Evolutionary conservation across 1,140 invertebrate species (phyloP).

Genomic region (Solenopsis fugax): DNA sequence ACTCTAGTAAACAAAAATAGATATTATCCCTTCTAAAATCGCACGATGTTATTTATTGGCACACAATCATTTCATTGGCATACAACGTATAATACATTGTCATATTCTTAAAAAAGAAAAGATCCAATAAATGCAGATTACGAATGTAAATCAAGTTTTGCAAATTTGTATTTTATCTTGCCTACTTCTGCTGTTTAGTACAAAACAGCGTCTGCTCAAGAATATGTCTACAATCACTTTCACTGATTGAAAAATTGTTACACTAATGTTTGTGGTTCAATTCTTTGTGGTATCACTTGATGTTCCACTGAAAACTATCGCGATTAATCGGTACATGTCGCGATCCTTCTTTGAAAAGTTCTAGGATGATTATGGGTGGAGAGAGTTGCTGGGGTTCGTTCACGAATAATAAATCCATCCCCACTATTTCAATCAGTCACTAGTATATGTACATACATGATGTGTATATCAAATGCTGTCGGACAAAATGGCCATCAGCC

Average conservation of each 20-base stretch:
- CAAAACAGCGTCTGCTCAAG: background rate
- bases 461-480: constrained; percentile 67
- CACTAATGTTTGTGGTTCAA: background rate
- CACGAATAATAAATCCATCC: constrained; percentile 63
- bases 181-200: background rate
- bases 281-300: background rate
- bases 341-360: constrained; percentile 5
- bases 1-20: constrained; percentile 1
- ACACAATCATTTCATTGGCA: background rate
- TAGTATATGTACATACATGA: constrained; percentile 67
- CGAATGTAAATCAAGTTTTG: background rate
- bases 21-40: background rate
- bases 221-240: background rate
- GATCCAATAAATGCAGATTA: background rate
- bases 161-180: background rate
- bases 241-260: background rate
- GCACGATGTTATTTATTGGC: background rate
- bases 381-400: constrained; percentile 33
- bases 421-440: constrained; percentile 28
- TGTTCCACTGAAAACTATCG: constrained; percentile 1
- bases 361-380: background rate
- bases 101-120: constrained; percentile 8
- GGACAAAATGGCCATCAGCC: constrained; percentile 70
- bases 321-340: background rate
- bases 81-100: background rate